These are phyloP conservation scores for Onychomys arenicola DNA, from an alignment of 2,797 vertebrate species.

Conservation along the genomic window DNA sequence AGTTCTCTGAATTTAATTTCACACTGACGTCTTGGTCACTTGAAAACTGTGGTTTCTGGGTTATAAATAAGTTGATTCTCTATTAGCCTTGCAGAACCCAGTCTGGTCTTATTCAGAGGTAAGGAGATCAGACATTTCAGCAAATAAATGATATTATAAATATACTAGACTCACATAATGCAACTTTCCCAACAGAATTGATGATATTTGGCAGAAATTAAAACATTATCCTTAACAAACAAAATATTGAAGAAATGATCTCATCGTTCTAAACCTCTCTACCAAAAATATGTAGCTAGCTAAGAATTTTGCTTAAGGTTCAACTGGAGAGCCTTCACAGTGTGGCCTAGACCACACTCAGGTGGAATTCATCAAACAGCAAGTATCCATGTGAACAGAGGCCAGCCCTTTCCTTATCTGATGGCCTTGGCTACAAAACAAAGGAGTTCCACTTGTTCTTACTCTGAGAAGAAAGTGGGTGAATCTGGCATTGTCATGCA, in stretches of 20 bases:
- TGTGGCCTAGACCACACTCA: not conserved
- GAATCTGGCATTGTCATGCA: too few relatives aligned
- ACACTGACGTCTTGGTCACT: not conserved
- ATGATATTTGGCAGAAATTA: slow-evolving; percentile 61
- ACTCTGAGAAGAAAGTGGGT: not conserved
- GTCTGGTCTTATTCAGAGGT: slow-evolving; percentile 5
- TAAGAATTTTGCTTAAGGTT: slow-evolving; percentile 6
- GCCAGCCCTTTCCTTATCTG: slow-evolving; percentile 7
- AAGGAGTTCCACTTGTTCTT: not conserved
- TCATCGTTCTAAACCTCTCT: slow-evolving; percentile 40
- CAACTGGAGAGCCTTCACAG: not conserved
- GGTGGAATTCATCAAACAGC: not conserved
- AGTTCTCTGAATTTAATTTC: slow-evolving; percentile 53
- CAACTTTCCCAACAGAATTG: slow-evolving; percentile 21
- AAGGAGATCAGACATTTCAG: slow-evolving; percentile 66
- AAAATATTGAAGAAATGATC: slow-evolving; percentile 63
- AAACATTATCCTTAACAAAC: slow-evolving; percentile 66
- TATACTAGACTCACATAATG: slow-evolving; percentile 58
- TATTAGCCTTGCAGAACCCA: slow-evolving; percentile 41
- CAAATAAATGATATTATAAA: slow-evolving; percentile 46
- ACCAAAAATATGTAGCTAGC: not conserved
- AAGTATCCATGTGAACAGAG: not conserved
- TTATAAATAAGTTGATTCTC: slow-evolving; percentile 40
- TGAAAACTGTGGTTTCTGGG: slow-evolving; percentile 4
- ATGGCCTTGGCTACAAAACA: slow-evolving; percentile 22